phyloP scores from a whole-genome alignment of 2,113 vertebrate species.

The Oxyruncus cristatus region DNA sequence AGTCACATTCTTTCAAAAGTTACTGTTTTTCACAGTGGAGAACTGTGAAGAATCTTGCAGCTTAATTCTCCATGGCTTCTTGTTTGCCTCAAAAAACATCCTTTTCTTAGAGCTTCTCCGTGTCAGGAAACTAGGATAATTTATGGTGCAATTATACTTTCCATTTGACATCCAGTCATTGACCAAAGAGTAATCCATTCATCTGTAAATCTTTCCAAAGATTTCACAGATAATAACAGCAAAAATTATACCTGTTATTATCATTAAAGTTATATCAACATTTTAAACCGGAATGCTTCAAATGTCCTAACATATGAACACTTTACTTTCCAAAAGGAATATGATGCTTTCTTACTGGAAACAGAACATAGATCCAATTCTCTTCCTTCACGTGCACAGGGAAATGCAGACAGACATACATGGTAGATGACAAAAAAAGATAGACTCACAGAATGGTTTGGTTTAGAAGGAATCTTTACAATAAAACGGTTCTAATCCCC shows the following conservation, averaged over 20 bases:
- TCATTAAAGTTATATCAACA: not conserved
- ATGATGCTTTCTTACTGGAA: not conserved
- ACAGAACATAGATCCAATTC: not conserved
- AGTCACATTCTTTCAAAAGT: not conserved
- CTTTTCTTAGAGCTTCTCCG: not conserved
- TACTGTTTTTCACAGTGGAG: not conserved
- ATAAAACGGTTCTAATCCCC: not conserved
- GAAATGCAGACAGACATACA: rapidly evolving
- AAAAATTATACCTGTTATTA: not conserved
- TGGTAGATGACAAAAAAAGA: not conserved
- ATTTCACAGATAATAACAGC: not conserved
- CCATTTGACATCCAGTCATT: not conserved
- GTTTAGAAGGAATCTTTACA: not conserved
- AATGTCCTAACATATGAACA: not conserved
- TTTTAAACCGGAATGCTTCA: not conserved
- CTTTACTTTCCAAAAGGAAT: not conserved
- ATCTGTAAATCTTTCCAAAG: not conserved
- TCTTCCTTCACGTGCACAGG: not conserved
- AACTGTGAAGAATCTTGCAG: not conserved
- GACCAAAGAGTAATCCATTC: not conserved
- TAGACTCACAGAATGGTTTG: not conserved
- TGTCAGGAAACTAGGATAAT: not conserved
- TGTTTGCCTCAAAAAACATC: not conserved
- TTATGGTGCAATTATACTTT: not conserved
- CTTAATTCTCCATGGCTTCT: not conserved